Percentiles rank a stretch among this genome's conserved stretches.
These are phyloP conservation scores for Drosophila vallismaia DNA, from an alignment of 2,888 invertebrate genomes.

Conservation along the genomic window DNA sequence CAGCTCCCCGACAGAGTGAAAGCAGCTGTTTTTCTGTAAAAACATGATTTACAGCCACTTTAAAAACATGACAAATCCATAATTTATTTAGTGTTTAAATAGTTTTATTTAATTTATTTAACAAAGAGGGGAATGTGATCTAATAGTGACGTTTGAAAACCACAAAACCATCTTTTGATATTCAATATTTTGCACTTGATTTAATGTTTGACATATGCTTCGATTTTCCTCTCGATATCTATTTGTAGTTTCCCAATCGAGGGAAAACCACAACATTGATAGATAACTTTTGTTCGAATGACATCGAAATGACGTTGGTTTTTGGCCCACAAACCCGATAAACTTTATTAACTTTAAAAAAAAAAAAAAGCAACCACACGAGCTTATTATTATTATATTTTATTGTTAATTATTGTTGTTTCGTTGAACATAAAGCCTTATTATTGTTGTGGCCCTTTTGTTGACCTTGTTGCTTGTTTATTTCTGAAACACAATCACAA, in stretches of 20 bases:
- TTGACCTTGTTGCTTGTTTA: conserved; percentile 34
- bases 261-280: conserved; percentile 18
- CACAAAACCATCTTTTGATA: conserved; percentile 12
- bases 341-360: conserved; percentile 36
- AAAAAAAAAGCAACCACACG: conserved; percentile 23
- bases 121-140: too few species aligned
- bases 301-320: background rate
- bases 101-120: background rate
- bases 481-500: conserved; percentile 50
- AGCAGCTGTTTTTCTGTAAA: conserved; percentile 16
- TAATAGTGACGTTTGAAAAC: conserved; percentile 9
- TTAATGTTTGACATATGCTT: conserved; percentile 22
- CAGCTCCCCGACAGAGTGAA: conserved; percentile 18
- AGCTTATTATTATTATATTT: conserved; percentile 19
- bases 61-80: too few species aligned
- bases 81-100: too few species aligned
- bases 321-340: conserved; percentile 31
- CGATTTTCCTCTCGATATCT: background rate
- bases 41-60: background rate
- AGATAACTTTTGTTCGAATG: background rate
- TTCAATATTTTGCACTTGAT: conserved; percentile 11
- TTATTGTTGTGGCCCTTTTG: conserved; percentile 34
- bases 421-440: conserved; percentile 18
- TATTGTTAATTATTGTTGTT: conserved; percentile 43
- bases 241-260: background rate